phyloP scores from a whole-genome alignment of 1,140 invertebrate genomes.

The Trypoxylus dichotomus region DNA sequence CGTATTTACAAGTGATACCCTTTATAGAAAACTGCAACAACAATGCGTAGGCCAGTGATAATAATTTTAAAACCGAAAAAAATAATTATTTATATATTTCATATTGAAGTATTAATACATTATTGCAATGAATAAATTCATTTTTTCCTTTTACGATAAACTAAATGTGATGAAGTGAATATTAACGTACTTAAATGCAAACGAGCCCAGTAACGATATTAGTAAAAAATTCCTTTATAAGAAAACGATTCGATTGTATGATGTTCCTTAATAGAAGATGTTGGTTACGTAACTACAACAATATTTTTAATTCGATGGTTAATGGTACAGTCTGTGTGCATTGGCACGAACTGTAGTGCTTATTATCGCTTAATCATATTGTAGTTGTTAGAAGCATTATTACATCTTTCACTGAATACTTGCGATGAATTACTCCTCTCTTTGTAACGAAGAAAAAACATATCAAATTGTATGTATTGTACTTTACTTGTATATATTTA shows the following conservation, averaged over 20 bases:
- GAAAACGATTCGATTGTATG: background rate
- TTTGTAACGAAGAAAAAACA: background rate
- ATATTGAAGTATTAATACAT: constrained; percentile 21
- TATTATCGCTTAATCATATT: constrained; percentile 9
- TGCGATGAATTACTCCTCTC: background rate
- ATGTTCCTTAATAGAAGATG: background rate
- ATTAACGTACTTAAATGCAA: background rate
- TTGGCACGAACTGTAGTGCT: background rate
- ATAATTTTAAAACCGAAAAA: constrained; percentile 6
- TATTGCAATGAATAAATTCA: background rate
- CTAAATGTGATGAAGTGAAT: constrained; percentile 6
- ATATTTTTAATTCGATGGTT: background rate
- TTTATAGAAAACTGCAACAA: background rate
- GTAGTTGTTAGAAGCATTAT: background rate
- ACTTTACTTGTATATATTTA: constrained; percentile 19
- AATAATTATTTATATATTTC: constrained; percentile 22
- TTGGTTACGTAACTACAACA: background rate
- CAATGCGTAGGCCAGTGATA: constrained; percentile 22
- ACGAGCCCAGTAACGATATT: background rate
- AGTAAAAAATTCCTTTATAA: background rate
- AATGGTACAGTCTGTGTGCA: background rate
- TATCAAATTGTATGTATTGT: constrained; percentile 24
- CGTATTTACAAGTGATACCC: constrained; percentile 29
- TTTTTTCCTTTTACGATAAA: background rate
- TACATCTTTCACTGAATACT: background rate